Evolutionary conservation across 2,113 vertebrate genomes (phyloP).

Genomic region (Microtus ochrogaster): DNA sequence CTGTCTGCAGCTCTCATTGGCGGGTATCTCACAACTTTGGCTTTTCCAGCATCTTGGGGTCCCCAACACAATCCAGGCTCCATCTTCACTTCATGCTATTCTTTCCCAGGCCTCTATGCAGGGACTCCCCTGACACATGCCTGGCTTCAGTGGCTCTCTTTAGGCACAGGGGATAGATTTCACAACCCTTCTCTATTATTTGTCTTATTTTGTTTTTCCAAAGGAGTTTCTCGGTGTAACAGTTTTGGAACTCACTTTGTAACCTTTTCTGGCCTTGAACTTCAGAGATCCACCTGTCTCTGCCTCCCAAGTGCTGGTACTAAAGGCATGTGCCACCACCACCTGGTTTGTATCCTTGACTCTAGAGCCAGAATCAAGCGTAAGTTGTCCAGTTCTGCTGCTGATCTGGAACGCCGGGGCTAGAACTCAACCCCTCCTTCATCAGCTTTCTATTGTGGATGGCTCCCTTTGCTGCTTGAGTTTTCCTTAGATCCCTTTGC

Average conservation of each 20-base stretch:
- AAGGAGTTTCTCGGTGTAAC: not conserved
- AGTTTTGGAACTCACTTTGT: not conserved
- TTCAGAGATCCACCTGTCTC: not conserved
- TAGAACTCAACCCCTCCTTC: not conserved
- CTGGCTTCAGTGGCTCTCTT: not conserved
- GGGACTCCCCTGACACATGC: not conserved
- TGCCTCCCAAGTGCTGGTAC: not conserved
- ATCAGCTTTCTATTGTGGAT: not conserved
- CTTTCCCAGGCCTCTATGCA: too few species aligned
- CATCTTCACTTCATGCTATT: not conserved
- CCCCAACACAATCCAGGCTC: not conserved
- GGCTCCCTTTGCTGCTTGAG: not conserved
- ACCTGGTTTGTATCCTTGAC: not conserved
- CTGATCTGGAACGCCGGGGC: too few species aligned
- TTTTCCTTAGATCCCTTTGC: not conserved
- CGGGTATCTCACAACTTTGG: fast-evolving
- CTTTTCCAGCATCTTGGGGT: not conserved
- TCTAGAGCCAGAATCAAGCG: not conserved
- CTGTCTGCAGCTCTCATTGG: not conserved
- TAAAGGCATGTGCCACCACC: too few species aligned
- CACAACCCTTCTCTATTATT: not conserved
- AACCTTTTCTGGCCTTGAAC: not conserved
- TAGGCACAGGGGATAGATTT: not conserved
- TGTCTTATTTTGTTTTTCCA: not conserved
- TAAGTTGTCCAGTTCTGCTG: not conserved